These are phyloP conservation scores for Diaphora mendica DNA, from an alignment of 2,888 invertebrate genomes.

Conservation along the genomic window DNA sequence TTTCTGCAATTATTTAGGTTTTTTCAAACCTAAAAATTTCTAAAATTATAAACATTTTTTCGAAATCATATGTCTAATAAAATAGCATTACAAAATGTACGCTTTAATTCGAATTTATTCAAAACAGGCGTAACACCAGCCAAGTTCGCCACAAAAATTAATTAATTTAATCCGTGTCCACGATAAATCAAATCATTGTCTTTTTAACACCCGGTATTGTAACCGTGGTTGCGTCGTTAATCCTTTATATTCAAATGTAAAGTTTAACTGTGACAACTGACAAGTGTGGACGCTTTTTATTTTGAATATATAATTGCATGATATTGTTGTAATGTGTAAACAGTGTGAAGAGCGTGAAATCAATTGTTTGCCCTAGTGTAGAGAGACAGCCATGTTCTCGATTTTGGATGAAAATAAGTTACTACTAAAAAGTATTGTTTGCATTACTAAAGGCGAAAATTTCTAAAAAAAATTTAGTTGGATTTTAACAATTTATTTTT, in stretches of 20 bases:
- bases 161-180: slow-evolving; percentile 33
- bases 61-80: neutral
- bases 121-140: neutral
- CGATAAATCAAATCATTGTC: slow-evolving; percentile 51
- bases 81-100: neutral
- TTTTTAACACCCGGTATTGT: slow-evolving; percentile 53
- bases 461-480: too few species aligned
- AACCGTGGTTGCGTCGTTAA: slow-evolving; percentile 55
- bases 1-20: neutral
- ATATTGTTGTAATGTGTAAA: slow-evolving; percentile 70
- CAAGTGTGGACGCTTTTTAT: slow-evolving; percentile 41
- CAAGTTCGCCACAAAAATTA: slow-evolving; percentile 18
- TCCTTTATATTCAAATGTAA: slow-evolving; percentile 69
- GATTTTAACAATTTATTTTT: too few species aligned
- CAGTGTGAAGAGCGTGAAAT: slow-evolving; percentile 54
- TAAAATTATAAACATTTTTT: too few species aligned
- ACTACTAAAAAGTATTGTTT: neutral
- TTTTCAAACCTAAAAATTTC: too few species aligned
- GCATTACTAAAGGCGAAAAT: too few species aligned
- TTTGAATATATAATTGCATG: slow-evolving; percentile 78
- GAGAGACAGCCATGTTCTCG: slow-evolving; percentile 11
- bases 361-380: slow-evolving; percentile 53
- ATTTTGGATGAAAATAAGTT: neutral
- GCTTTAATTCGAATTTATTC: neutral
- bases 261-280: slow-evolving; percentile 43